Evolutionary conservation across 2,113 vertebrate species (phyloP).

Genomic region (Melanerpes formicivorus): DNA sequence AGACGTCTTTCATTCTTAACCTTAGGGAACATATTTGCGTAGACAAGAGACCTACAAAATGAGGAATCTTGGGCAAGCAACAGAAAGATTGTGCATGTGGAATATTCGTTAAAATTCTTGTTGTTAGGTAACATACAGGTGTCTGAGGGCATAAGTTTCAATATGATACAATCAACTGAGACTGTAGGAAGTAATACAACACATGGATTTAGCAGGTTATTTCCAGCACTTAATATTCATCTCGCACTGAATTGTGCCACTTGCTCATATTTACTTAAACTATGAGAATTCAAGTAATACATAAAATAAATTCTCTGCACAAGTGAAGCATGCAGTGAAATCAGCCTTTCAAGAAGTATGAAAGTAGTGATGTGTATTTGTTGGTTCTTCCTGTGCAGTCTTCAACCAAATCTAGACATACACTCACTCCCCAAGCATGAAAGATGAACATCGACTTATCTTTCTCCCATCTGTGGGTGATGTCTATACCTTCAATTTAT

Average conservation of each 20-base stretch:
- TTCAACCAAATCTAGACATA: not conserved
- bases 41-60: slow-evolving; percentile 48
- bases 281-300: not conserved
- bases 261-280: not conserved
- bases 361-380: not conserved
- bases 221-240: not conserved
- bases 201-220: not conserved
- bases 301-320: not conserved
- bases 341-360: not conserved
- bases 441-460: not conserved
- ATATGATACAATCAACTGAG: not conserved
- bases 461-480: not conserved
- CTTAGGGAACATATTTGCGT: slow-evolving; percentile 31
- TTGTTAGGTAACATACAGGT: not conserved
- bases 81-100: not conserved
- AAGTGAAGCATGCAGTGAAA: not conserved
- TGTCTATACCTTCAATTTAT: not conserved
- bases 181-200: not conserved
- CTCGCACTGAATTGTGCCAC: not conserved
- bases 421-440: not conserved
- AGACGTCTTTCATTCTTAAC: slow-evolving; percentile 62
- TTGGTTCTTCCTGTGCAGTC: not conserved
- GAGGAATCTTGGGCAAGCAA: not conserved
- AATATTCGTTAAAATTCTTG: not conserved
- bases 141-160: not conserved